Conservation (phyloP, 2,888 invertebrate species). For the Pandemis heparana region DNA sequence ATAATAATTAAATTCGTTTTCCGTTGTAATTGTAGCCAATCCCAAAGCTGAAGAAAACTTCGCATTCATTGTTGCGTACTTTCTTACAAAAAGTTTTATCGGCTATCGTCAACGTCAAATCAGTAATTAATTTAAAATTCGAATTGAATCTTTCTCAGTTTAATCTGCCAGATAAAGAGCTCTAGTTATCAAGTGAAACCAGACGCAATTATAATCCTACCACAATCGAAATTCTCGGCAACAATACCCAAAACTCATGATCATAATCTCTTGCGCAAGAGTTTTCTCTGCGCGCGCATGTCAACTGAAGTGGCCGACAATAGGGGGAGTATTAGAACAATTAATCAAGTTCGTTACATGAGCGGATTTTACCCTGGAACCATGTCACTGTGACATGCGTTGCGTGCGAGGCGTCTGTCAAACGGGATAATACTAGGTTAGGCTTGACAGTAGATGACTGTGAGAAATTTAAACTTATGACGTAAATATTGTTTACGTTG, state of each 20-base stretch:
- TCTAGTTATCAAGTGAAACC: slow-evolving; percentile 6
- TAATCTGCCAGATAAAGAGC: neutral
- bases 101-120: neutral
- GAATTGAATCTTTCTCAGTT: neutral
- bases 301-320: slow-evolving; percentile 22
- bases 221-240: slow-evolving; percentile 24
- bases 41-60: neutral
- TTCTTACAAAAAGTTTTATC: neutral
- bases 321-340: slow-evolving; percentile 18
- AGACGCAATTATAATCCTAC: neutral
- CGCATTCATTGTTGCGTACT: too few relatives aligned
- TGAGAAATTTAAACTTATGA: slow-evolving; percentile 15
- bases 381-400: slow-evolving; percentile 18
- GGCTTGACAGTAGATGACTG: slow-evolving; percentile 22
- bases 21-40: neutral
- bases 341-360: slow-evolving; percentile 29
- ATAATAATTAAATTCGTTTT: neutral
- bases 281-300: slow-evolving; percentile 31
- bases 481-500: neutral
- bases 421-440: slow-evolving; percentile 20
- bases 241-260: slow-evolving; percentile 33
- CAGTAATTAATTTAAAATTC: neutral
- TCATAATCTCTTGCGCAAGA: slow-evolving; percentile 35
- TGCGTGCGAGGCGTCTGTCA: slow-evolving; percentile 25
- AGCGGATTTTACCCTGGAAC: slow-evolving; percentile 29